phyloP scores from a whole-genome alignment of 2,888 invertebrate species.

The Drosophila kanekoi region DNA sequence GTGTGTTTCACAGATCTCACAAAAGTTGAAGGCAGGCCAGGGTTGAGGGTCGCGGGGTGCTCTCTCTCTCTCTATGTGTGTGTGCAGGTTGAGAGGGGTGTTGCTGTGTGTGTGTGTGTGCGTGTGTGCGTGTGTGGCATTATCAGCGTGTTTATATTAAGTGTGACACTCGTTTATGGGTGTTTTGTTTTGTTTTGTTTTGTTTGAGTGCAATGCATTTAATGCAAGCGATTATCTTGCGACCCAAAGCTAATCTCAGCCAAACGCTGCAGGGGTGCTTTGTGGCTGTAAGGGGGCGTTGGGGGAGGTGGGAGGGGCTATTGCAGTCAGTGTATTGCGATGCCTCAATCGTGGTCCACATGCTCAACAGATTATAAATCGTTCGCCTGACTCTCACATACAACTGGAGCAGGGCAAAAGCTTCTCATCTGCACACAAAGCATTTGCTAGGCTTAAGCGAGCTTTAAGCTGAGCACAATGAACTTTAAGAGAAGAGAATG shows the following conservation, averaged over 20 bases:
- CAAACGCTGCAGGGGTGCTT: slow-evolving; percentile 12
- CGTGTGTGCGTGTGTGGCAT: slow-evolving; percentile 6
- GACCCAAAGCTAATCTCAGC: slow-evolving; percentile 35
- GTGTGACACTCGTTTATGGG: slow-evolving; percentile 42
- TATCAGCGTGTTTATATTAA: slow-evolving; percentile 16
- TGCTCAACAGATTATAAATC: too few species aligned
- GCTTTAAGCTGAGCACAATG: too few species aligned
- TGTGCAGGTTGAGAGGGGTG: background rate
- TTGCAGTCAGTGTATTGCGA: too few species aligned
- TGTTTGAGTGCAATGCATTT: slow-evolving; percentile 38
- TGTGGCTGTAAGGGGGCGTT: background rate
- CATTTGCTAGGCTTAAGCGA: too few species aligned
- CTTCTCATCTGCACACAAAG: too few species aligned
- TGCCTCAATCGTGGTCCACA: too few species aligned
- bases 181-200: slow-evolving; percentile 39
- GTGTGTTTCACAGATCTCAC: slow-evolving; percentile 43
- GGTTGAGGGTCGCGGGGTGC: too few species aligned
- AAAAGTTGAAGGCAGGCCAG: slow-evolving; percentile 2
- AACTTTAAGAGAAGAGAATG: too few species aligned
- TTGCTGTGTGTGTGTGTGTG: background rate
- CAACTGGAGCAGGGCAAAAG: too few species aligned
- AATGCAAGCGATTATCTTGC: slow-evolving; percentile 53
- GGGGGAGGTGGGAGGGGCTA: background rate
- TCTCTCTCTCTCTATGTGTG: background rate
- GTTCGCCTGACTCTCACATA: too few species aligned